A percentile compares a stretch with the other conserved stretches of the same genome.
phyloP scores from a whole-genome alignment of 2,113 vertebrate species.

The Rhynchopsitta pachyrhyncha region DNA sequence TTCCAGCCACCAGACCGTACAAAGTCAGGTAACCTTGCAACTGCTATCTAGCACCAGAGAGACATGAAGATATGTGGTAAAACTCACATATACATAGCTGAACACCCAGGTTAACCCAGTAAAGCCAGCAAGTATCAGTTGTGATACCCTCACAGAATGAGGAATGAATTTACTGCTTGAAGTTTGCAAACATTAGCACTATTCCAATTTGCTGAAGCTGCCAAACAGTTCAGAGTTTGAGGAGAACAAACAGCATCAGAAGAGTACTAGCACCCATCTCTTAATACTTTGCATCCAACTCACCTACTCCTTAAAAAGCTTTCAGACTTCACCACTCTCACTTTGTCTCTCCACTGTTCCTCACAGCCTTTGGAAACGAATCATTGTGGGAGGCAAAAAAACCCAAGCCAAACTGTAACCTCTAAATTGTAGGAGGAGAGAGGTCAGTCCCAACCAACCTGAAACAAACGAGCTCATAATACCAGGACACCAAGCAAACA shows the following conservation, averaged over 20 bases:
- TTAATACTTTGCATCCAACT: not conserved
- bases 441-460: not conserved
- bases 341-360: not conserved
- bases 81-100: not conserved
- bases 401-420: not conserved
- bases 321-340: not conserved
- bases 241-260: not conserved
- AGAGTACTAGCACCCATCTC: not conserved
- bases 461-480: accelerated
- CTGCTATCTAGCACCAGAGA: not conserved
- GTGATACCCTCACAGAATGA: not conserved
- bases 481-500: not conserved
- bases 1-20: not conserved
- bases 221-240: not conserved
- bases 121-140: not conserved
- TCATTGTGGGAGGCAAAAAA: not conserved
- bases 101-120: not conserved
- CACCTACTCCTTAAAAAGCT: not conserved
- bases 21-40: not conserved
- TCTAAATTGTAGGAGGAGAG: not conserved
- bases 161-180: not conserved
- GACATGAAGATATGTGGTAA: not conserved
- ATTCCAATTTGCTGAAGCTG: not conserved
- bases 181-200: not conserved
- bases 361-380: not conserved